Base-by-base conservation (phyloP, 2,113 vertebrate genomes). In the Heterotilapia buettikoferi region DNA sequence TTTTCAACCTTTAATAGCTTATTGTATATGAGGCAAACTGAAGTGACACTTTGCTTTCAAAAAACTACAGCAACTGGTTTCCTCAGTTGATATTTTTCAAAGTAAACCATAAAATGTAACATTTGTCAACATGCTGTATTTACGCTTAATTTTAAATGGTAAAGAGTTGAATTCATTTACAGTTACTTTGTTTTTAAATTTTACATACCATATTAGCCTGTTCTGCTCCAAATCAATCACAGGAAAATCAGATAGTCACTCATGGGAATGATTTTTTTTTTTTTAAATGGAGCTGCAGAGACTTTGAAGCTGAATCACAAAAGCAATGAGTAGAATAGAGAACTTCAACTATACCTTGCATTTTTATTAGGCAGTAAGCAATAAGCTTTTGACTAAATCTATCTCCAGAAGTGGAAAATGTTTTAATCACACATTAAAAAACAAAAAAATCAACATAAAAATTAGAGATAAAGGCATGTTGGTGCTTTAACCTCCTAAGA, bases 221-320 rank as follows among this genome's bases (percentile, higher is more conserved):
- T 87, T 52, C 81, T 53, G 40, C 76, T 40, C 89, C 57, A 47
- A 92, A 80, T 94, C 94, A 88, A 94, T 92, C 88, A 68, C 38
- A 33, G 33, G 57, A 91, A 89, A 94, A 95, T 93, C 92, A 91
- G 92, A 95, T 94, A 90, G 93, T 66, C 53, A 96, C 95, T 93
- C 94, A 90, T 87, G 84, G 79, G 71, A 86, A 83, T 86, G 89
- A 61, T 89, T 89, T 33, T n/a, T 4, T 2, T 26, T 59, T 33
- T 33, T 61, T 31, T 4, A 1, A 61, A 92, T 18, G 87, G 13
- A 82, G 79, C 87, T 73, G 78, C 86, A 43, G 83, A 85, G 85
- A 86, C 84, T 93, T 92, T 92, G 87, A 88, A 91, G 85, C 83
- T 45, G 78, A 90, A 83, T 57, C 84, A 81, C 83, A 88, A 89